phyloP scores from a whole-genome alignment of 2,113 vertebrate species.

The Serinus canaria region DNA sequence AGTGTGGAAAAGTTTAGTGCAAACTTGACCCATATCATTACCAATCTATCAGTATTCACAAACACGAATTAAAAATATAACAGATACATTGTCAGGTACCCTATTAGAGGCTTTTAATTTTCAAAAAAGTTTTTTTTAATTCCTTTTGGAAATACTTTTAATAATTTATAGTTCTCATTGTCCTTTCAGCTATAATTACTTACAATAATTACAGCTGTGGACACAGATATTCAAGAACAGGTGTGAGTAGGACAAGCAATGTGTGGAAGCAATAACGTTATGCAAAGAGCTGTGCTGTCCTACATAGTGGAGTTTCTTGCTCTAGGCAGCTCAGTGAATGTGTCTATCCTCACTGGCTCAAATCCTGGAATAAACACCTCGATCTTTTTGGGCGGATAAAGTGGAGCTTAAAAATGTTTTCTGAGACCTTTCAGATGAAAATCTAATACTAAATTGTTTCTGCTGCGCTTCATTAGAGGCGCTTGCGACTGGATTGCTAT shows the following conservation, averaged over 20 bases:
- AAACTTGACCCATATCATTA: neutral
- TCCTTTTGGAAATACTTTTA: neutral
- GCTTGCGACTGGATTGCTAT: neutral
- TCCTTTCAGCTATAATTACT: neutral
- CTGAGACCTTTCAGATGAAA: conserved; percentile 2
- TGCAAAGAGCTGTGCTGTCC: neutral
- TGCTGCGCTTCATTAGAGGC: neutral
- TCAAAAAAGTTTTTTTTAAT: rapidly evolving
- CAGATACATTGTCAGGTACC: neutral
- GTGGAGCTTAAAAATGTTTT: neutral
- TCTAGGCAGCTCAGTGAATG: neutral
- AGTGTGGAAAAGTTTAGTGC: neutral
- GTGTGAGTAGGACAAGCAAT: neutral
- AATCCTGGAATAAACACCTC: neutral
- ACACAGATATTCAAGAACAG: neutral
- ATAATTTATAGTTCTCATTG: neutral
- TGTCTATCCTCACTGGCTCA: neutral
- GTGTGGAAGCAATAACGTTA: neutral
- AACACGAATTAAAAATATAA: neutral
- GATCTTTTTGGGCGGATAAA: neutral
- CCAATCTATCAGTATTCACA: neutral
- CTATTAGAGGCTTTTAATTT: neutral
- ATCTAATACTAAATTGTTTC: conserved; percentile 22
- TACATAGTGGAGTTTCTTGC: neutral
- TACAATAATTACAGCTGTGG: neutral